These are phyloP conservation scores for Ormyrus labotus DNA, from an alignment of 2,888 invertebrate species.

Conservation along the genomic window DNA sequence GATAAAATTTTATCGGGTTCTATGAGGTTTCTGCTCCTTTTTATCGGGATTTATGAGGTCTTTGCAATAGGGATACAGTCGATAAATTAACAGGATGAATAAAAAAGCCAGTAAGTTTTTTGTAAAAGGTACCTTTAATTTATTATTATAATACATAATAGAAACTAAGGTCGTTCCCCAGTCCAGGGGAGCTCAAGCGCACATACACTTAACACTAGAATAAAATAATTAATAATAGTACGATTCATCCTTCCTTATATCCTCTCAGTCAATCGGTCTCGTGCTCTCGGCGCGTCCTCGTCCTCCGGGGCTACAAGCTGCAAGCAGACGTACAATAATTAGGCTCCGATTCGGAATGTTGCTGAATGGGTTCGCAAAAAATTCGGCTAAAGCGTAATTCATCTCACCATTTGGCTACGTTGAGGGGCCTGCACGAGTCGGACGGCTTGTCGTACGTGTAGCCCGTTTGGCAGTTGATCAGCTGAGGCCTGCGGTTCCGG, in stretches of 20 bases:
- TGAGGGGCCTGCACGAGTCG: conserved; percentile 66
- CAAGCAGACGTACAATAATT: not conserved
- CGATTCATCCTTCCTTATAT: conserved; percentile 28
- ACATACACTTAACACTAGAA: conserved; percentile 44
- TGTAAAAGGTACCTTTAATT: conserved; percentile 41
- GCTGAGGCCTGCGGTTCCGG: conserved; percentile 64
- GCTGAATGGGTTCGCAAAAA: too few relatives aligned
- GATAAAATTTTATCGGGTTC: too few relatives aligned
- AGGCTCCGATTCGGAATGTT: too few relatives aligned
- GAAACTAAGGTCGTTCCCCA: conserved; percentile 28
- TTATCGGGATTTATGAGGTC: too few relatives aligned
- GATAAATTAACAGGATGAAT: too few relatives aligned
- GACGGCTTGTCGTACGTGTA: conserved; percentile 67
- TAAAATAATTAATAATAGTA: conserved; percentile 56
- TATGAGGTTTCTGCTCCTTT: too few relatives aligned
- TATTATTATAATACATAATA: conserved; percentile 44
- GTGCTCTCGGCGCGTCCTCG: not conserved
- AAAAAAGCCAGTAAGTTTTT: too few relatives aligned
- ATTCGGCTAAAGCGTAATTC: not conserved
- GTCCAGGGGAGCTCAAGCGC: conserved; percentile 24
- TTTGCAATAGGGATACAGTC: too few relatives aligned
- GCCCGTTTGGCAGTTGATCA: conserved; percentile 66
- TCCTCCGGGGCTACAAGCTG: conserved; percentile 37
- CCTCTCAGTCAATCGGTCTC: conserved; percentile 46
- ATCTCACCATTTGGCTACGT: conserved; percentile 68